These are phyloP conservation scores for Linyphia triangularis DNA, from an alignment of 2,888 invertebrate genomes.

Conservation along the genomic window DNA sequence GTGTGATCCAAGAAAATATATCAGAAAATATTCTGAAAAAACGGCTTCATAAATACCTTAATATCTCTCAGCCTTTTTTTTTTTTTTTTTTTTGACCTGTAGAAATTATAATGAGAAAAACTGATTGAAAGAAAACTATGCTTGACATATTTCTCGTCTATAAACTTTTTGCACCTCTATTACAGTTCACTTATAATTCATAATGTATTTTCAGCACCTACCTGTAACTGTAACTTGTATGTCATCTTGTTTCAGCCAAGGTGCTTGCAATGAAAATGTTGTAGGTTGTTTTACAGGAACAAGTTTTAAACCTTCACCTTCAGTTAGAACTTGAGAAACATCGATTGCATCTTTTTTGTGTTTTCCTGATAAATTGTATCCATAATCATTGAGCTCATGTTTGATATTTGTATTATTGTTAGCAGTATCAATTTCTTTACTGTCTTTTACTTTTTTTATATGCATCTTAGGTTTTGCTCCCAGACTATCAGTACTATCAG, in stretches of 20 bases:
- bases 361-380: conserved; percentile 43
- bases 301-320: conserved; percentile 84
- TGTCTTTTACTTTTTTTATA: conserved; percentile 46
- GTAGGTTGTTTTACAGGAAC: conserved; percentile 84
- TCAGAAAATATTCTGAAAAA: too few relatives aligned
- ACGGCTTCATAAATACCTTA: too few relatives aligned
- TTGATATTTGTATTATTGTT: conserved; percentile 28
- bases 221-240: conserved; percentile 82
- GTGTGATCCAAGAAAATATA: too few relatives aligned
- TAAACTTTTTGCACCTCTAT: too few relatives aligned
- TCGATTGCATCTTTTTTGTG: conserved; percentile 79
- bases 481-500: conserved; percentile 41
- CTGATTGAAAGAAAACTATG: too few relatives aligned
- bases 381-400: conserved; percentile 43
- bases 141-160: too few relatives aligned
- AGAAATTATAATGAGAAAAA: too few relatives aligned
- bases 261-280: conserved; percentile 82
- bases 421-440: conserved; percentile 28
- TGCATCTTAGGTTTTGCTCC: conserved; percentile 67
- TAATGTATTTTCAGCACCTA: too few relatives aligned
- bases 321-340: conserved; percentile 82
- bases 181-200: too few relatives aligned
- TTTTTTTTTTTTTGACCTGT: too few relatives aligned
- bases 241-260: conserved; percentile 80
- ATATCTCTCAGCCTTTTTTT: too few relatives aligned